A percentile compares a stretch with the other conserved stretches of the same genome.
These are phyloP conservation scores for Chelonoidis abingdonii DNA, from an alignment of 2,113 vertebrate species.

Conservation along the genomic window DNA sequence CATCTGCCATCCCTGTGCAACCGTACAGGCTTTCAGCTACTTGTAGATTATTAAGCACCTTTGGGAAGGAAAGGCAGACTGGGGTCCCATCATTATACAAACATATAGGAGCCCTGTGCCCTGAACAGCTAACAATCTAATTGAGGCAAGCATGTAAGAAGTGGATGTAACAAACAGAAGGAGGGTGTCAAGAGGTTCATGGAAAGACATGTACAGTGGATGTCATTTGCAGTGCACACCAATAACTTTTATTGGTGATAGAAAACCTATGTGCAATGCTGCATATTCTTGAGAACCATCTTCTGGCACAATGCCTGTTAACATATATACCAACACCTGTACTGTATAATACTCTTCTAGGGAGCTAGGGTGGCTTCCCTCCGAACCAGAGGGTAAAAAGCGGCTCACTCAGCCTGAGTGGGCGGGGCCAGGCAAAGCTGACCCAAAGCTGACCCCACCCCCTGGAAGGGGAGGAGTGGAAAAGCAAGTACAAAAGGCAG, in stretches of 20 bases:
- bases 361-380: no score
- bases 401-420: no score
- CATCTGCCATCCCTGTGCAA: background rate
- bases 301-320: background rate
- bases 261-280: background rate
- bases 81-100: background rate
- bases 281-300: background rate
- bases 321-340: background rate
- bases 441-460: no score
- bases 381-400: no score
- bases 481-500: no score
- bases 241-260: background rate
- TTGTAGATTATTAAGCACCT: background rate
- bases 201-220: background rate
- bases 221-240: background rate
- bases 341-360: background rate
- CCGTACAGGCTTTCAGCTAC: background rate
- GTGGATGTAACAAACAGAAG: background rate
- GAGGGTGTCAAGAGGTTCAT: background rate
- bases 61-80: background rate
- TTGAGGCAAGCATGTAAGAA: background rate
- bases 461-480: no score
- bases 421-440: no score
- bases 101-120: background rate
- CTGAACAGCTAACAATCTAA: background rate